These are phyloP conservation scores for Tragulus kanchil DNA, from an alignment of 2,113 vertebrate species.

Conservation along the genomic window DNA sequence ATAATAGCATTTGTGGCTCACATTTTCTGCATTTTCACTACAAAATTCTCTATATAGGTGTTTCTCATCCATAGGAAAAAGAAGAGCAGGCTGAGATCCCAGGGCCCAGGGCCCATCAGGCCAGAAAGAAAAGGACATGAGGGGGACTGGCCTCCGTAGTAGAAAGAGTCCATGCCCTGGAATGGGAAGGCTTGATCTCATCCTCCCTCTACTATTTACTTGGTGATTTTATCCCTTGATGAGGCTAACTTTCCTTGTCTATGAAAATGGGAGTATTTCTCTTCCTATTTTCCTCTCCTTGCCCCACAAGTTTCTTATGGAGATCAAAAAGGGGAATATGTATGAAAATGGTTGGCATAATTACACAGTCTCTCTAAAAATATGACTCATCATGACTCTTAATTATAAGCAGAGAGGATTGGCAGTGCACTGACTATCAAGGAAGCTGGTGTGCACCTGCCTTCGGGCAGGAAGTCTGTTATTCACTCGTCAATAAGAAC, in stretches of 20 bases:
- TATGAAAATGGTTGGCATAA: neutral
- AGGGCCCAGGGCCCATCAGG: neutral
- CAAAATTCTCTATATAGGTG: neutral
- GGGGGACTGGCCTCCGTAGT: no score
- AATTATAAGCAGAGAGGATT: neutral
- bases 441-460: constrained; percentile 55
- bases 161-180: neutral
- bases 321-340: neutral
- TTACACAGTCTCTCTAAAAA: neutral
- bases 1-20: neutral
- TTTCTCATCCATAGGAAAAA: constrained; percentile 8
- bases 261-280: neutral
- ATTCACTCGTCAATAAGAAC: constrained; percentile 59
- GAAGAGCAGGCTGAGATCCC: neutral
- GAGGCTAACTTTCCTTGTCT: constrained; percentile 11
- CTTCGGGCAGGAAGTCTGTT: constrained; percentile 59
- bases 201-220: neutral
- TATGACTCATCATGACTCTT: neutral
- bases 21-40: neutral
- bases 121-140: neutral
- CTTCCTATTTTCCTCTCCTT: neutral
- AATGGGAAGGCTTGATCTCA: neutral
- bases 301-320: neutral
- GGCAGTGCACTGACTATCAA: neutral
- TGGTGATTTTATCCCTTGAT: neutral